A percentile compares a stretch with the other conserved stretches of the same genome.
phyloP scores from a whole-genome alignment of 2,797 vertebrate genomes.

The Limnodromus scolopaceus region DNA sequence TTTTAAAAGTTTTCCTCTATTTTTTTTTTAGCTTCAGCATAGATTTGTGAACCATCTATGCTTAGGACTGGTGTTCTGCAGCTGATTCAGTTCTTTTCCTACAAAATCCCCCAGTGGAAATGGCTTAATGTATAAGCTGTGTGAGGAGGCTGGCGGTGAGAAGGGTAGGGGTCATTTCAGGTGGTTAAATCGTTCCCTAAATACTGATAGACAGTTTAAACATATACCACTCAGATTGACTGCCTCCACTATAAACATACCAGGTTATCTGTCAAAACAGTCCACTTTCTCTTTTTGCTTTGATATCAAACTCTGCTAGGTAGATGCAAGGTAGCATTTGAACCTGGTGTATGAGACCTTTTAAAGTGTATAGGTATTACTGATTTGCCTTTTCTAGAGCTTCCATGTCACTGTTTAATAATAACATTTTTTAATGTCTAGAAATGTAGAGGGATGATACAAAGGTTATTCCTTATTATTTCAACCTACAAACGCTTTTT shows the following conservation, averaged over 20 bases:
- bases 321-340: background rate
- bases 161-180: background rate
- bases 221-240: fast-evolving
- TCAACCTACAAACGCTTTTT: background rate
- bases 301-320: background rate
- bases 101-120: background rate
- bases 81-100: background rate
- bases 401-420: background rate
- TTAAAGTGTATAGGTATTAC: background rate
- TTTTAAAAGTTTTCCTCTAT: background rate
- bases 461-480: background rate
- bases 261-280: background rate
- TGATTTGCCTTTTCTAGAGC: background rate
- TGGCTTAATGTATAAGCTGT: background rate
- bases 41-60: background rate
- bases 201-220: background rate
- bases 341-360: background rate
- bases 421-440: background rate
- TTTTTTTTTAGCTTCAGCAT: background rate
- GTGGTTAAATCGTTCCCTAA: background rate
- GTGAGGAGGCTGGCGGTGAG: background rate
- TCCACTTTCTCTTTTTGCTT: background rate
- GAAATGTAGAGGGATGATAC: background rate
- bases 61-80: background rate
- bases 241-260: background rate